phyloP scores from a whole-genome alignment of 2,797 vertebrate species.

The Rhinella marina region DNA sequence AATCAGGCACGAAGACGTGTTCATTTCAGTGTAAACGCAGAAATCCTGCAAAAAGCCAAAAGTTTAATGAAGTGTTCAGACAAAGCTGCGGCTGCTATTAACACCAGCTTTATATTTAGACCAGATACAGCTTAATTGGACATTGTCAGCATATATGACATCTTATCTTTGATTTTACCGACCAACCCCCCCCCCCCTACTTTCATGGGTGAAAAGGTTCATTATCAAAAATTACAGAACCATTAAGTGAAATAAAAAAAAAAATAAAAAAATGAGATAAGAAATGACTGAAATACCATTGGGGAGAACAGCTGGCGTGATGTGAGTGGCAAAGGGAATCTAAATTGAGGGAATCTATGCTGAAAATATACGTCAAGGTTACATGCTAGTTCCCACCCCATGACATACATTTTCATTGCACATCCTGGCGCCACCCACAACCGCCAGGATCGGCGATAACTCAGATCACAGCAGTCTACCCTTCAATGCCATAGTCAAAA shows the following conservation, averaged over 20 bases:
- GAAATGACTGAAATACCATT: neutral
- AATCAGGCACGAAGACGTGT: constrained; percentile 78
- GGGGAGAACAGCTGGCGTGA: neutral
- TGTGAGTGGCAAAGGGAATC: neutral
- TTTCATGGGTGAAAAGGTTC: constrained; percentile 57
- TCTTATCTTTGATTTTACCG: constrained; percentile 67
- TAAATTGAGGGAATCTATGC: neutral
- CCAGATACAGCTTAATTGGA: constrained; percentile 72
- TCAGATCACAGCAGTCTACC: too few species aligned
- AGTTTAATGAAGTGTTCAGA: constrained; percentile 82
- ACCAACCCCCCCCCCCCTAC: constrained; percentile 36
- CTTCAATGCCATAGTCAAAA: too few species aligned
- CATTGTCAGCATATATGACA: constrained; percentile 72
- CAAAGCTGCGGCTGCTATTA: constrained; percentile 74
- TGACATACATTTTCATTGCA: too few species aligned
- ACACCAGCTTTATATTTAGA: constrained; percentile 71
- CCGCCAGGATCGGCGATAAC: too few species aligned
- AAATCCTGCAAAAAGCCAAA: constrained; percentile 79
- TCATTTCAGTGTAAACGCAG: constrained; percentile 80
- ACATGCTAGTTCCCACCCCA: too few species aligned
- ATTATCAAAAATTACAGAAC: constrained; percentile 61
- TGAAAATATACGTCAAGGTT: too few species aligned
- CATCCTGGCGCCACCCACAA: too few species aligned
- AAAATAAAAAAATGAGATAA: neutral
- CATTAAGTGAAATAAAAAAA: constrained; percentile 41